Evolutionary conservation across 2,888 invertebrate species (phyloP).

Genomic region (Euclidia mi): DNA sequence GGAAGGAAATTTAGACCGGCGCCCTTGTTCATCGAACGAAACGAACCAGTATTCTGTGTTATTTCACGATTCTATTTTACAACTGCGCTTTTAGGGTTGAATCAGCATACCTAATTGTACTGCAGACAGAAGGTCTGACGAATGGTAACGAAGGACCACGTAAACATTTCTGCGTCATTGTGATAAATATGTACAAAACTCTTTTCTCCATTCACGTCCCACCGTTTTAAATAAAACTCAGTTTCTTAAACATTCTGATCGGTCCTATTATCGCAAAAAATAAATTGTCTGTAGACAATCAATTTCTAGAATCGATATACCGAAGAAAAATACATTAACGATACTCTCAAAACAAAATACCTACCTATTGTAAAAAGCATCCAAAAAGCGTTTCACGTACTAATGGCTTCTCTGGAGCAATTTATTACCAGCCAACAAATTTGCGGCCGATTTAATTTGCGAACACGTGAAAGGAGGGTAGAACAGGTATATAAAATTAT

Average conservation of each 20-base stretch:
- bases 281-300: constrained; percentile 15
- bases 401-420: constrained; percentile 13
- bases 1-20: too few species aligned
- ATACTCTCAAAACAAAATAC: background rate
- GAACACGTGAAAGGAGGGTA: constrained; percentile 6
- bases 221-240: too few species aligned
- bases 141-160: too few species aligned
- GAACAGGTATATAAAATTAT: background rate
- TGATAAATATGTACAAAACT: too few species aligned
- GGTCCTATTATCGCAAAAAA: constrained; percentile 14
- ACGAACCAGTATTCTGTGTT: too few species aligned
- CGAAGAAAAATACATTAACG: background rate
- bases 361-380: constrained; percentile 13
- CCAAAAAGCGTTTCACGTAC: constrained; percentile 20
- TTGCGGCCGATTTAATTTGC: constrained; percentile 14
- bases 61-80: too few species aligned
- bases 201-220: too few species aligned
- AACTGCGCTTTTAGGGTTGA: too few species aligned
- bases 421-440: constrained; percentile 12
- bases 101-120: too few species aligned
- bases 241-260: background rate
- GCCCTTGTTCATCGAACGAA: too few species aligned
- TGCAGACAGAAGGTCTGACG: too few species aligned
- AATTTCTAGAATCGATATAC: constrained; percentile 21
- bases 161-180: too few species aligned